These are phyloP conservation scores for Melanostoma mellinum DNA, from an alignment of 2,888 invertebrate species.

Conservation along the genomic window DNA sequence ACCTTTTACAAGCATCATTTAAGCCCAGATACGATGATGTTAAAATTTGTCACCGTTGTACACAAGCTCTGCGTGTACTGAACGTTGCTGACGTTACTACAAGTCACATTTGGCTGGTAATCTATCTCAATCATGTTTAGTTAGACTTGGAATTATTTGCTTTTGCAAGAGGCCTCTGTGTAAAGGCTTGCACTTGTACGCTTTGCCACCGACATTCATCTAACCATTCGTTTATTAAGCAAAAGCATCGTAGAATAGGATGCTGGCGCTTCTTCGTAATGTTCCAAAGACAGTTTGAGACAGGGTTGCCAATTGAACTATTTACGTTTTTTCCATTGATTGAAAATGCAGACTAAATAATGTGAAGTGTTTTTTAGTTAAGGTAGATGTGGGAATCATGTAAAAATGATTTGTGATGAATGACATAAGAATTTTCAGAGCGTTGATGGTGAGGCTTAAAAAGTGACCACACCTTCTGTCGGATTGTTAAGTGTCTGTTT, in stretches of 20 bases:
- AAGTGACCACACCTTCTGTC: too few relatives aligned
- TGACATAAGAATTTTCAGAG: too few relatives aligned
- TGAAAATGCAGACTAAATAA: too few relatives aligned
- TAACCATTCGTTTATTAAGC: conserved; percentile 9
- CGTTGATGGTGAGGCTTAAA: too few relatives aligned
- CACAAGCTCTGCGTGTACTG: neutral
- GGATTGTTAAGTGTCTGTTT: too few relatives aligned
- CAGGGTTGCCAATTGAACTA: conserved; percentile 1
- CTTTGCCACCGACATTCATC: conserved; percentile 11
- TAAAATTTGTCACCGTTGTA: conserved; percentile 46
- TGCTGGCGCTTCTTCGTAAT: conserved; percentile 26
- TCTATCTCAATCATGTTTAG: conserved; percentile 62
- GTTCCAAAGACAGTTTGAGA: neutral
- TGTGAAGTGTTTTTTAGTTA: too few relatives aligned
- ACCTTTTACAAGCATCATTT: conserved; percentile 45
- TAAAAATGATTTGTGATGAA: too few relatives aligned
- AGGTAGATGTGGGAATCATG: too few relatives aligned
- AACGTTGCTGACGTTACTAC: conserved; percentile 22
- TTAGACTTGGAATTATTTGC: conserved; percentile 59
- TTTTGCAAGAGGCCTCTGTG: conserved; percentile 58
- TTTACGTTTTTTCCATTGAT: too few relatives aligned
- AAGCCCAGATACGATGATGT: conserved; percentile 25
- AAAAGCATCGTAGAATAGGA: conserved; percentile 16
- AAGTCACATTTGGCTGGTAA: conserved; percentile 46
- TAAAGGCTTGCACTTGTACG: conserved; percentile 15